Base-by-base conservation (phyloP, 2,888 invertebrate genomes). In the Eristalis pertinax region DNA sequence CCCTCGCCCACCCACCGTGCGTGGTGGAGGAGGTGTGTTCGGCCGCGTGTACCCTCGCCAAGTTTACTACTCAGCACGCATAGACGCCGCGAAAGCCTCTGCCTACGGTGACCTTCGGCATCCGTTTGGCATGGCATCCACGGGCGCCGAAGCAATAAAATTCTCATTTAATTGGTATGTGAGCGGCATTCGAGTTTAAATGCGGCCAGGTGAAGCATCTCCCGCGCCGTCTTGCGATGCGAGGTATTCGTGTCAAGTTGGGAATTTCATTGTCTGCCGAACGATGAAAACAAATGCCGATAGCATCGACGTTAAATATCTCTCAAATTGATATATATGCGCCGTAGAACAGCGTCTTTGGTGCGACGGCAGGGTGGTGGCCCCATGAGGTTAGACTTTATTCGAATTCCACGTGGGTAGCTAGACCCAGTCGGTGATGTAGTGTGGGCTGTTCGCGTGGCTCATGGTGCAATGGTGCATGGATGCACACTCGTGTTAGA, bases 141-240 rank as follows among this genome's bases (percentile, higher is more conserved):
- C 68, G 67, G 50, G 50, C 50, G 62, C 50, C 35, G 41, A 5
- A 11, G 69, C 41, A 62, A 78, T 78, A 78, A 69, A 74, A 63
- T 43, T 41, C 64, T 15, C 73, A 65, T 63, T 78, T 84, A 78
- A 78, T 69, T 84, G 68, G 63, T 58, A 69, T 82, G 67, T 63
- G 67, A 13, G 60, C 19, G 22, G 32, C 70, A 24, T 83, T 78
- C 13, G 58, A 63, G 50, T 50, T 69, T 50, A 69, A 77, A 35
- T 29, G 43, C 32, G 15, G 38, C n/a, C 50, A 60, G 77, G 56
- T 77, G 38, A 58, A 19, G 11, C 50, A 19, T 19, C 50, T 50
- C 50, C 19, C 19, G 50, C 50, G 19, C 19, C 4, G 50, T 50
- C 50, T 50, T 50, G 50, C 50, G 50, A 19, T 50, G 50, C 8